Evolutionary conservation across 2,888 invertebrate genomes (phyloP).

Genomic region (Liposcelis brunnea): DNA sequence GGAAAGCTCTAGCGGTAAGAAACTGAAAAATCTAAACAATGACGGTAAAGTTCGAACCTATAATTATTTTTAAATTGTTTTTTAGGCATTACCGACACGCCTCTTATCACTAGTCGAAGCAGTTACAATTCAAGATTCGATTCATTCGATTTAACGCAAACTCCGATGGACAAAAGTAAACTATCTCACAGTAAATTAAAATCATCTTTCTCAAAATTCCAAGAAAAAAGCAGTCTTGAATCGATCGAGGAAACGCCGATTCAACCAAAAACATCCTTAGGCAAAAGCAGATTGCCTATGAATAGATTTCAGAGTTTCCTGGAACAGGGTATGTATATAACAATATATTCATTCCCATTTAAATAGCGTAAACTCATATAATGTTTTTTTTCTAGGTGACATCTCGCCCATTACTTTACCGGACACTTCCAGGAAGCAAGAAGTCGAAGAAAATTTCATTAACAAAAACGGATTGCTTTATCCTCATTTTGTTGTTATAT

Average conservation of each 20-base stretch:
- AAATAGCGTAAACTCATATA: background rate
- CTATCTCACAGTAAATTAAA: too few species aligned
- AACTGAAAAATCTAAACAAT: too few species aligned
- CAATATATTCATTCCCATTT: background rate
- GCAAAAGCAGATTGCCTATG: constrained; percentile 1
- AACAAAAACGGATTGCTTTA: constrained; percentile 1
- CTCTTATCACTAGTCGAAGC: background rate
- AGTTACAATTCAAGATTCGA: background rate
- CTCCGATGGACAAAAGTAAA: constrained; percentile 3
- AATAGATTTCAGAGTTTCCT: background rate
- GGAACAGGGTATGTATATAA: background rate
- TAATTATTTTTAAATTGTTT: too few species aligned
- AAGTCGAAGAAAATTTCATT: too few species aligned
- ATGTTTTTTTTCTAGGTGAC: background rate
- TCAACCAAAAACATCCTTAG: background rate
- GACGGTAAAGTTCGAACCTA: too few species aligned
- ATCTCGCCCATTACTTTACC: too few species aligned
- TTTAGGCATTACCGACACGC: background rate
- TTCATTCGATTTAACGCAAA: background rate
- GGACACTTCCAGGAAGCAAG: too few species aligned
- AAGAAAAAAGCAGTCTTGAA: background rate
- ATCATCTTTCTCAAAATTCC: too few species aligned
- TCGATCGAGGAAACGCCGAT: constrained; percentile 2
- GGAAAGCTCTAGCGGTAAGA: too few species aligned
- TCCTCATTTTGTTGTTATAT: constrained; percentile 30